A percentile compares a stretch with the other conserved stretches of the same genome.
Evolutionary conservation across 2,113 vertebrate genomes (phyloP).

Genomic region (Callipepla californica): DNA sequence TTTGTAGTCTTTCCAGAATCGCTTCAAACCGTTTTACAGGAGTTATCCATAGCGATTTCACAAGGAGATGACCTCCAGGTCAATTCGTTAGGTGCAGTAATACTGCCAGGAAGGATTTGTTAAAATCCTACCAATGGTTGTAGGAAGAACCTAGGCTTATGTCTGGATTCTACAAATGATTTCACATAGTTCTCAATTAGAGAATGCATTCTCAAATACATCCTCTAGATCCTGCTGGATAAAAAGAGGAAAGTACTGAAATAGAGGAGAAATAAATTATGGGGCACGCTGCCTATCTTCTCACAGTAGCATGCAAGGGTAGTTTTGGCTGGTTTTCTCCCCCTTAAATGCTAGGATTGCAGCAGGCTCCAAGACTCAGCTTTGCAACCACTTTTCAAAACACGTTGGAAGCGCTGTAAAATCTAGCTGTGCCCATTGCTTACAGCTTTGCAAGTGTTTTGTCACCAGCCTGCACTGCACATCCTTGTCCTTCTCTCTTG

Average conservation of each 20-base stretch:
- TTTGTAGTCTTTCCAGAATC: not conserved
- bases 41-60: not conserved
- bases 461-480: not conserved
- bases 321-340: not conserved
- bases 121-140: not conserved
- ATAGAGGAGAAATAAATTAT: not conserved
- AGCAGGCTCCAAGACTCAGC: not conserved
- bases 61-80: not conserved
- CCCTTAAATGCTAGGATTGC: too few species aligned
- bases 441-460: not conserved
- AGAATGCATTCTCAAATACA: not conserved
- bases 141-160: not conserved
- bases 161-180: not conserved
- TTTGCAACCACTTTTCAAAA: not conserved
- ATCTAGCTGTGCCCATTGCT: not conserved
- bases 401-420: not conserved
- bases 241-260: not conserved
- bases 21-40: not conserved
- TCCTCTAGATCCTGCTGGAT: not conserved
- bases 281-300: not conserved
- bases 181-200: not conserved
- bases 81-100: not conserved
- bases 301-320: not conserved
- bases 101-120: not conserved
- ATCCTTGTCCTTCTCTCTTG: not conserved